phyloP scores from a whole-genome alignment of 2,888 invertebrate species.

The Agrotis segetum region DNA sequence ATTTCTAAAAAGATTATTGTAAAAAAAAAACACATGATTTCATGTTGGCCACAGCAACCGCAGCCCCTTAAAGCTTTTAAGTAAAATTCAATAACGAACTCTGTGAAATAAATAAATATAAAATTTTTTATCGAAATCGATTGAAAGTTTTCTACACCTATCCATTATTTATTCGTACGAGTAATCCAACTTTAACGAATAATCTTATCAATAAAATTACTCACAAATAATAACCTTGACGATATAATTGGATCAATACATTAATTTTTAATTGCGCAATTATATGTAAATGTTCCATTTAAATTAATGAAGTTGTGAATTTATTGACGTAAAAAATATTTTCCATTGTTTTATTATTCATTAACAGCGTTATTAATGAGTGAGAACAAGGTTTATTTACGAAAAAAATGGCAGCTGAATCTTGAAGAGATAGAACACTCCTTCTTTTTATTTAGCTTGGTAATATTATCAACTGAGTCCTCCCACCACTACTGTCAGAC shows the following conservation, averaged over 20 bases:
- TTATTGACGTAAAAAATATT: conserved; percentile 25
- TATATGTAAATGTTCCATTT: conserved; percentile 51
- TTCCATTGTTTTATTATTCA: conserved; percentile 50
- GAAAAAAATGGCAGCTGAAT: not conserved
- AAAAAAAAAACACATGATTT: too few species aligned
- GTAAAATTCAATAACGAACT: not conserved
- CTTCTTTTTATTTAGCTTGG: too few species aligned
- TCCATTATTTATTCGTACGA: not conserved
- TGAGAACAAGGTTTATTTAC: not conserved
- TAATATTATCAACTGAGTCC: too few species aligned
- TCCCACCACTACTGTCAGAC: too few species aligned
- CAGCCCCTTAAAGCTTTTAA: too few species aligned
- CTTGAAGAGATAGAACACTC: too few species aligned
- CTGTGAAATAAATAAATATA: not conserved
- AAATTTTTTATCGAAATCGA: not conserved
- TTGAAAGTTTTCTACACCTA: not conserved
- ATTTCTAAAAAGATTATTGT: too few species aligned
- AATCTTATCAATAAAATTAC: conserved; percentile 32
- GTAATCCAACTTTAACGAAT: conserved; percentile 8
- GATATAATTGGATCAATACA: conserved; percentile 44
- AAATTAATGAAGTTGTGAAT: conserved; percentile 30
- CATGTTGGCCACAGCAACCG: too few species aligned
- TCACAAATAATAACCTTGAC: conserved; percentile 34
- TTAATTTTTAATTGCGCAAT: conserved; percentile 50
- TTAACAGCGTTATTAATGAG: not conserved